These are phyloP conservation scores for Hoplodrina blanda DNA, from an alignment of 2,888 invertebrate species.

Conservation along the genomic window DNA sequence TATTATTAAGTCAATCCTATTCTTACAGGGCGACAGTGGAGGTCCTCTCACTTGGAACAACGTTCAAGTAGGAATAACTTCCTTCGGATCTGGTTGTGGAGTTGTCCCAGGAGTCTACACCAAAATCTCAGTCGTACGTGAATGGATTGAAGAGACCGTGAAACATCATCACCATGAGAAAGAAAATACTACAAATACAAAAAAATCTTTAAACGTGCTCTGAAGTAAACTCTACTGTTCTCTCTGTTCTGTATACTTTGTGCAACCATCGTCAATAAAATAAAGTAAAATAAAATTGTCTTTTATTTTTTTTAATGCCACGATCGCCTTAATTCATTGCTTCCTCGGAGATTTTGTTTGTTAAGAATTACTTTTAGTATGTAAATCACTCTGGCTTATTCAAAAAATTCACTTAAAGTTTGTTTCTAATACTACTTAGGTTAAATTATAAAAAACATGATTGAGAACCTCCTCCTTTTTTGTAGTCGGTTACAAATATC, in stretches of 20 bases:
- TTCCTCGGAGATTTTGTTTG: too few species aligned
- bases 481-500: too few species aligned
- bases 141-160: slow-evolving; percentile 67
- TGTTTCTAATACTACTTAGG: too few species aligned
- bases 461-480: too few species aligned
- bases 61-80: slow-evolving; percentile 70
- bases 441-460: too few species aligned
- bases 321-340: too few species aligned
- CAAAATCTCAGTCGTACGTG: slow-evolving; percentile 58
- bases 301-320: neutral
- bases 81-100: slow-evolving; percentile 71
- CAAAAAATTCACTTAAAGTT: too few species aligned
- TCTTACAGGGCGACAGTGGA: slow-evolving; percentile 73
- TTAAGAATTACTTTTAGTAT: too few species aligned
- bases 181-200: neutral
- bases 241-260: neutral
- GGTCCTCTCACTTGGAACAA: slow-evolving; percentile 70
- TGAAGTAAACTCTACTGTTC: neutral
- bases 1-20: too few species aligned
- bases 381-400: too few species aligned
- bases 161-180: slow-evolving; percentile 13
- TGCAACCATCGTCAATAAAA: slow-evolving; percentile 18
- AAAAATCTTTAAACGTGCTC: slow-evolving; percentile 26
- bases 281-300: neutral
- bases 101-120: slow-evolving; percentile 70